phyloP scores from a whole-genome alignment of 2,113 vertebrate genomes.

The Rhinolophus sinicus region DNA sequence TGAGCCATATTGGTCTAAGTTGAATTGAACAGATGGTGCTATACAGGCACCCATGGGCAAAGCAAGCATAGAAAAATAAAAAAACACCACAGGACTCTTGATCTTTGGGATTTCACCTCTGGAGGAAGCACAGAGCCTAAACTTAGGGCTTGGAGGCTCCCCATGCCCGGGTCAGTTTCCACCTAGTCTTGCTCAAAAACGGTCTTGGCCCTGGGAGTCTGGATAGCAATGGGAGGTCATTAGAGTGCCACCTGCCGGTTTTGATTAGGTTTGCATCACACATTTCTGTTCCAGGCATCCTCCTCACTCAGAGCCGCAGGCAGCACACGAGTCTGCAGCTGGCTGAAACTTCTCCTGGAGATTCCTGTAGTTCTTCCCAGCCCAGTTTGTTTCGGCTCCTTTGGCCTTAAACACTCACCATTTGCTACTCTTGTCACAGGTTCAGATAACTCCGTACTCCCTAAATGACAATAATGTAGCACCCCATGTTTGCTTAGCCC shows the following conservation, averaged over 20 bases:
- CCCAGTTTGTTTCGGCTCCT: background rate
- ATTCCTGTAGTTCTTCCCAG: background rate
- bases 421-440: background rate
- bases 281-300: background rate
- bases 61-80: background rate
- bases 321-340: background rate
- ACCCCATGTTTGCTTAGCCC: background rate
- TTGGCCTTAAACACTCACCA: background rate
- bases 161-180: background rate
- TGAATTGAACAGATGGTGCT: background rate
- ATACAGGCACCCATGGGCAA: background rate
- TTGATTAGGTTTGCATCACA: rapidly evolving
- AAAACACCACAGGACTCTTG: background rate
- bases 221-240: background rate
- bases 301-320: background rate
- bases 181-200: no score
- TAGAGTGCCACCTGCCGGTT: constrained; percentile 60
- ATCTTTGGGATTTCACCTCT: background rate
- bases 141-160: background rate
- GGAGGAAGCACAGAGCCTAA: background rate
- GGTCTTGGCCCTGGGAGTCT: background rate
- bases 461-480: background rate
- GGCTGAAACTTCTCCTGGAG: background rate
- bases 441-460: background rate
- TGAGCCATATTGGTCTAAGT: background rate